Conservation (phyloP, 64 coral and sea anemone species). For the Platygyra sinensis region DNA sequence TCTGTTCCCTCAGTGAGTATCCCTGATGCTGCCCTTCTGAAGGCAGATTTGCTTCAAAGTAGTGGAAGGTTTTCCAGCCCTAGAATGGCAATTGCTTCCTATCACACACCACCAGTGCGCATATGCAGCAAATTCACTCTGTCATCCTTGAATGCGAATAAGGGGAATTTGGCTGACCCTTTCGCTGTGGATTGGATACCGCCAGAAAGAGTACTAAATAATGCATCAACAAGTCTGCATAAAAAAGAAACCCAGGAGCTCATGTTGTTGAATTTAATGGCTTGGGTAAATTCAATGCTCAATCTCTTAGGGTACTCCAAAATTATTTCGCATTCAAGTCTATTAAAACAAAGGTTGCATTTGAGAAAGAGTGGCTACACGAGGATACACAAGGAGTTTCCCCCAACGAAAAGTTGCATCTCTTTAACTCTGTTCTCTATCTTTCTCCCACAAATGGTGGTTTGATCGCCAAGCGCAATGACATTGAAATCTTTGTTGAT, state of each 20-base stretch:
- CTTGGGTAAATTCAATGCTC: background rate
- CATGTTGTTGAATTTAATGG: background rate
- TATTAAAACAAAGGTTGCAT: background rate
- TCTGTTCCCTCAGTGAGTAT: background rate
- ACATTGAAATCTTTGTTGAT: background rate
- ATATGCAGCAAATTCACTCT: background rate
- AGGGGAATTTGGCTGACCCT: background rate
- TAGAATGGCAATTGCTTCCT: conserved; percentile 12
- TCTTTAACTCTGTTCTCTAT: background rate
- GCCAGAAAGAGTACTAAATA: no score
- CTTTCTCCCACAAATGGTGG: background rate
- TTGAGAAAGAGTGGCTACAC: background rate
- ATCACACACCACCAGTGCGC: conserved; percentile 13
- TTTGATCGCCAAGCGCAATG: no score
- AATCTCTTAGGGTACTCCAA: background rate
- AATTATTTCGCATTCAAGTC: conserved; percentile 9
- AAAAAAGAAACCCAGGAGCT: background rate
- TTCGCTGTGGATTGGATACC: no score
- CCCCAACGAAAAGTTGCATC: background rate
- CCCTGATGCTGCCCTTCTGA: background rate
- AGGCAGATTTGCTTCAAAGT: background rate
- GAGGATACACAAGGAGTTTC: background rate
- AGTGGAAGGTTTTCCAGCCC: conserved; percentile 1
- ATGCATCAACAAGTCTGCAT: background rate
- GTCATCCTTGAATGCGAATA: background rate